These are phyloP conservation scores for Heliconius ismenius DNA, from an alignment of 2,888 invertebrate genomes.

Conservation along the genomic window DNA sequence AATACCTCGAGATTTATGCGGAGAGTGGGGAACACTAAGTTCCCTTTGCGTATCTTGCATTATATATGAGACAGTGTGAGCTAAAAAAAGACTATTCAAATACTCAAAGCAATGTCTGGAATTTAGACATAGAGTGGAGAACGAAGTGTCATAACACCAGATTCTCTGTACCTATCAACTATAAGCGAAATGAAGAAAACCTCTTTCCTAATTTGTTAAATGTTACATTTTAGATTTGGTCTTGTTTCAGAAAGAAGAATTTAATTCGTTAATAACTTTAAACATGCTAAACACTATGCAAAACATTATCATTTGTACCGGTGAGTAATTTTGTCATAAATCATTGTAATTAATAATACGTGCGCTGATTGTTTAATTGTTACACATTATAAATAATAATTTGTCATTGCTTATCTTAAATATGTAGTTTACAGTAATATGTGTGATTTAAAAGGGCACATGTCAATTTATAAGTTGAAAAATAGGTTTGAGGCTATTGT, in stretches of 20 bases:
- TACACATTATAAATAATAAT: slow-evolving; percentile 3
- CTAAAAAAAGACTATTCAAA: too few relatives aligned
- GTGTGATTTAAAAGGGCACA: not conserved
- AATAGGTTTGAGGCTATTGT: not conserved
- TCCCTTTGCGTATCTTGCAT: too few relatives aligned
- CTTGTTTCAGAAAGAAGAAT: slow-evolving; percentile 90
- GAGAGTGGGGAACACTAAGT: not conserved
- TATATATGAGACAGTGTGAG: too few relatives aligned
- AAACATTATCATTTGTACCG: slow-evolving; percentile 91
- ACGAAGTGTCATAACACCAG: too few relatives aligned
- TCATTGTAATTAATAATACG: slow-evolving; percentile 10
- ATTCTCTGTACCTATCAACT: too few relatives aligned
- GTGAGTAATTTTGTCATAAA: slow-evolving; percentile 54
- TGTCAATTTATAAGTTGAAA: not conserved
- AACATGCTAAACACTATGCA: slow-evolving; percentile 95
- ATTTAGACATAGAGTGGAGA: too few relatives aligned
- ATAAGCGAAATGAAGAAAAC: too few relatives aligned
- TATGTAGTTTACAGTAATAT: slow-evolving; percentile 2
- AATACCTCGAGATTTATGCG: not conserved
- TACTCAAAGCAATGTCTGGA: too few relatives aligned
- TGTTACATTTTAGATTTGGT: too few relatives aligned
- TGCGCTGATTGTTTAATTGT: slow-evolving; percentile 6
- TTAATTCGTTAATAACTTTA: slow-evolving; percentile 91
- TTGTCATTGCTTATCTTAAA: slow-evolving; percentile 18
- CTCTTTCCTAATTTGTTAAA: too few relatives aligned